Percentiles rank a stretch among this genome's conserved stretches.
Evolutionary conservation across 2,113 vertebrate genomes (phyloP).

Genomic region (Progne subis): DNA sequence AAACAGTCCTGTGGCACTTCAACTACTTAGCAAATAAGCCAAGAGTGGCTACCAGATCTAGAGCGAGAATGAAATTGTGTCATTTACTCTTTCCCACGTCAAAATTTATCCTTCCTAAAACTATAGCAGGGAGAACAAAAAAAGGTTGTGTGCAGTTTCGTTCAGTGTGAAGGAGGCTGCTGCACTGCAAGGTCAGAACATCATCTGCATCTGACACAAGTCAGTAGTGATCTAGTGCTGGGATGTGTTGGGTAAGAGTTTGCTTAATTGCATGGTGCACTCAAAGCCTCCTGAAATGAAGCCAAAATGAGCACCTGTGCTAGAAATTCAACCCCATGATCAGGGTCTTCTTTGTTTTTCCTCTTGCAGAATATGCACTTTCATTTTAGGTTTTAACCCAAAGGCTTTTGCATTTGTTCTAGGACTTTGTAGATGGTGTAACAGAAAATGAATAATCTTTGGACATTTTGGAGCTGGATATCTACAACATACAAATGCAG

Average conservation of each 20-base stretch:
- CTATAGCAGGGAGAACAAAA: background rate
- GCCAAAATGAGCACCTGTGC: slow-evolving; percentile 13
- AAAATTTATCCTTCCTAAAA: background rate
- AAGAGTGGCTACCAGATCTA: background rate
- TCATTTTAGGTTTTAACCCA: slow-evolving; percentile 8
- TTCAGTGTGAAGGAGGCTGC: background rate
- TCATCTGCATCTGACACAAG: background rate
- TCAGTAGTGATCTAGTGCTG: background rate
- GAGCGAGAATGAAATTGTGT: rapidly evolving
- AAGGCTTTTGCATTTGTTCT: background rate
- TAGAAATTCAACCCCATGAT: slow-evolving; percentile 31
- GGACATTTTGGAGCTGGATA: background rate
- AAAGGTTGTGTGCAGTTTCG: background rate
- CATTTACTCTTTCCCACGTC: background rate
- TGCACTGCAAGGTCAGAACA: background rate
- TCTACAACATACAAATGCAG: background rate
- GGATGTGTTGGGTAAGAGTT: background rate
- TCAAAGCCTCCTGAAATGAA: slow-evolving; percentile 13
- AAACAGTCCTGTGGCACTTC: background rate
- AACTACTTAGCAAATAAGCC: background rate
- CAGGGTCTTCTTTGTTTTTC: background rate
- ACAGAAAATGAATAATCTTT: background rate
- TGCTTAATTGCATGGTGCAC: background rate
- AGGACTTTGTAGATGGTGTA: background rate
- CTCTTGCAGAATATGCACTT: background rate